phyloP scores from a whole-genome alignment of 2,113 vertebrate genomes.

The Rhinoderma darwinii region DNA sequence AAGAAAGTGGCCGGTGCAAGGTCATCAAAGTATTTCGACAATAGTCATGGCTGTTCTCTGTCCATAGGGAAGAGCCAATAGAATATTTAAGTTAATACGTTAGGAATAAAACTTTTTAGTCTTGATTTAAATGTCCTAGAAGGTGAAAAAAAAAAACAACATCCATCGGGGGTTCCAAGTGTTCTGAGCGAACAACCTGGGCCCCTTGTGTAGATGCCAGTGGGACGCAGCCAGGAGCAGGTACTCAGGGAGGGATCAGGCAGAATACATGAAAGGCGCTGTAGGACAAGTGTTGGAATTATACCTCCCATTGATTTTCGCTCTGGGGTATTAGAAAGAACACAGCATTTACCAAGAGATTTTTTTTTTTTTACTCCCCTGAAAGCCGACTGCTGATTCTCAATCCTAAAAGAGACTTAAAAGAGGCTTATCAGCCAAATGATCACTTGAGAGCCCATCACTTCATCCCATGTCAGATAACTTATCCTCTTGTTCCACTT shows the following conservation, averaged over 20 bases:
- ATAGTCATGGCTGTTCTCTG: neutral
- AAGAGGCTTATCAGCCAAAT: conserved; percentile 71
- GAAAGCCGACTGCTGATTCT: conserved; percentile 87
- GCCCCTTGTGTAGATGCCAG: neutral
- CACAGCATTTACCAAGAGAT: conserved; percentile 90
- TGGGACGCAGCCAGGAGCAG: neutral
- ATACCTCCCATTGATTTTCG: conserved; percentile 96
- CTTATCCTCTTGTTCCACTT: neutral
- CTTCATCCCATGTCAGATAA: conserved; percentile 38
- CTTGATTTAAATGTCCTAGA: neutral
- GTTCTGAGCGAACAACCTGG: neutral
- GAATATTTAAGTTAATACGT: neutral
- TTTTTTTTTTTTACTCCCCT: conserved; percentile 66
- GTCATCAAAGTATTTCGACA: neutral
- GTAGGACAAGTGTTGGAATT: conserved; percentile 86
- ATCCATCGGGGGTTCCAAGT: neutral
- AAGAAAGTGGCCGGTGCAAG: neutral
- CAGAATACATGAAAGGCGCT: conserved; percentile 67
- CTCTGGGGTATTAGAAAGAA: conserved; percentile 95
- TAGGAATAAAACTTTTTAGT: neutral
- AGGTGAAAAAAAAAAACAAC: neutral
- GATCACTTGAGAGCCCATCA: conserved; percentile 64
- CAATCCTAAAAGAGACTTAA: conserved; percentile 92
- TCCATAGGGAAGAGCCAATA: neutral
- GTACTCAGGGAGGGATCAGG: conserved; percentile 8